Evolutionary conservation across 23 tunicate species (phyloP).

Genomic region (Halocynthia roretzi): DNA sequence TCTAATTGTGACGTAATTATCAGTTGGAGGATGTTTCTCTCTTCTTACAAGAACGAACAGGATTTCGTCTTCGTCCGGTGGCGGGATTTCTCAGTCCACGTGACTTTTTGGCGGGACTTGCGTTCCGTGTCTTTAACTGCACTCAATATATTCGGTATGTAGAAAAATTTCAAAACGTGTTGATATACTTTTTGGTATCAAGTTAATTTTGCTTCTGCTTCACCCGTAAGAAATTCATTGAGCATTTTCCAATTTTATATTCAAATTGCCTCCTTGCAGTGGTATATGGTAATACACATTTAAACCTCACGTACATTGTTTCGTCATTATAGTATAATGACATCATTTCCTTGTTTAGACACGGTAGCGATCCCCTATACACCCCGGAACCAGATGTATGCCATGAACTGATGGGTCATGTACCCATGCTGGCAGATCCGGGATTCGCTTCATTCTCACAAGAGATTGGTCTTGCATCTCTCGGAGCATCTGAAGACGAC

Average conservation of each 20-base stretch:
- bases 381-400: constrained; percentile 99
- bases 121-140: constrained; percentile 96
- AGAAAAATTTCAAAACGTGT: background rate
- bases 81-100: constrained; percentile 95
- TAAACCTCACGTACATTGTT: no score
- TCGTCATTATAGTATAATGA: no score
- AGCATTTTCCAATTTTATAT: no score
- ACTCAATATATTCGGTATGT: constrained; percentile 84
- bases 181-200: background rate
- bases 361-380: constrained; percentile 86
- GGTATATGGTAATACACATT: no score
- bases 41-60: constrained; percentile 70
- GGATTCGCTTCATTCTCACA: constrained; percentile 90
- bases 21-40: constrained; percentile 77
- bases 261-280: no score
- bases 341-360: constrained; percentile 40
- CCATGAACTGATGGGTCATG: constrained; percentile 96
- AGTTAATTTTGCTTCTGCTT: no score
- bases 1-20: no score
- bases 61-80: constrained; percentile 88
- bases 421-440: constrained; percentile 87
- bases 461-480: constrained; percentile 94
- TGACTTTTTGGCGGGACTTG: constrained; percentile 97
- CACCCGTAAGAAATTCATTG: no score
- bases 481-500: constrained; percentile 91